Percentiles rank a stretch among this genome's conserved stretches.
Evolutionary conservation across 2,888 invertebrate species (phyloP).

Genomic region (Drosophila limbata): DNA sequence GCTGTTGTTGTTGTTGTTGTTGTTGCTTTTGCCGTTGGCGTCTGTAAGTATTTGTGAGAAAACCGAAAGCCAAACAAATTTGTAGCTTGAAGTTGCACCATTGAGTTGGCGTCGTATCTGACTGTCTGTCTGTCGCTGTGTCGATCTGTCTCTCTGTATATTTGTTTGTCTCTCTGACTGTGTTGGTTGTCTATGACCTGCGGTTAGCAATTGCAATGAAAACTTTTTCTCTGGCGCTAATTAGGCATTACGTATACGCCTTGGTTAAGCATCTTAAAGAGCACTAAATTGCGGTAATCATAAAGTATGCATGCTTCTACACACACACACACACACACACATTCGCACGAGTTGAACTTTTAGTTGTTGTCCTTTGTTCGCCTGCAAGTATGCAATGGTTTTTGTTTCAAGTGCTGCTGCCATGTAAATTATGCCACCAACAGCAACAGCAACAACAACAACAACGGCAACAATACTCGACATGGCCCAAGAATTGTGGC

Average conservation of each 20-base stretch:
- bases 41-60: slow-evolving; percentile 45
- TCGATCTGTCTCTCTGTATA: slow-evolving; percentile 21
- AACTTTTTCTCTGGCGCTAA: slow-evolving; percentile 68
- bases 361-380: slow-evolving; percentile 53
- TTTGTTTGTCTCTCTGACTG: slow-evolving; percentile 27
- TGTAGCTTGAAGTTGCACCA: slow-evolving; percentile 70
- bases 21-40: slow-evolving; percentile 42
- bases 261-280: slow-evolving; percentile 61
- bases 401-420: slow-evolving; percentile 72
- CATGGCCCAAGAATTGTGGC: slow-evolving; percentile 65
- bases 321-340: slow-evolving; percentile 6
- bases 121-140: not conserved
- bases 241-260: slow-evolving; percentile 70
- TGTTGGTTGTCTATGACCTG: slow-evolving; percentile 53
- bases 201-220: slow-evolving; percentile 63
- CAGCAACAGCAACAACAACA: slow-evolving; percentile 21
- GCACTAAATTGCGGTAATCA: slow-evolving; percentile 74
- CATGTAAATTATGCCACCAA: slow-evolving; percentile 75
- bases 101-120: slow-evolving; percentile 47
- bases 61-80: slow-evolving; percentile 73
- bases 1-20: slow-evolving; percentile 27
- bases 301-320: slow-evolving; percentile 43
- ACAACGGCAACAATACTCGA: slow-evolving; percentile 33
- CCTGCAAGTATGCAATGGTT: slow-evolving; percentile 53
- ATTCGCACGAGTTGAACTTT: slow-evolving; percentile 8